These are phyloP conservation scores for Chrysochloris asiatica DNA, from an alignment of 2,113 vertebrate genomes.

Conservation along the genomic window DNA sequence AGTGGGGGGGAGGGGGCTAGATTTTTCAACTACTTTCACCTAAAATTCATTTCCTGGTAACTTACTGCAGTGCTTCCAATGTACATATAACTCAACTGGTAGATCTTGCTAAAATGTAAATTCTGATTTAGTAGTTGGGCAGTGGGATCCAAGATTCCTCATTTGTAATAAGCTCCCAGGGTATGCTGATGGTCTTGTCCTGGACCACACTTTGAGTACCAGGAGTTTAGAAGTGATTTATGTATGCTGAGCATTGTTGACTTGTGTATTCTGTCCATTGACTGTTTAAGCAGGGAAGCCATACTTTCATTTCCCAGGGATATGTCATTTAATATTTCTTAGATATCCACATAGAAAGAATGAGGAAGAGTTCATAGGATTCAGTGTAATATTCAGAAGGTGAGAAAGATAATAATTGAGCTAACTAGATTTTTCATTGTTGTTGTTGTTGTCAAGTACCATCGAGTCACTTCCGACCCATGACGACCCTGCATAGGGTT, in stretches of 20 bases:
- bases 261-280: not conserved
- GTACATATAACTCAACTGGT: not conserved
- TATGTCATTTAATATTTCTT: not conserved
- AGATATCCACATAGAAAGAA: not conserved
- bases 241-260: conserved; percentile 3
- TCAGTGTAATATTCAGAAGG: not conserved
- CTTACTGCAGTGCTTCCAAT: not conserved
- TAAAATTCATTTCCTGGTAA: not conserved
- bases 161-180: not conserved
- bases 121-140: not conserved
- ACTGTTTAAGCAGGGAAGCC: not conserved
- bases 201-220: not conserved
- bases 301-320: not conserved
- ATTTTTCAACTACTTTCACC: not conserved
- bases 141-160: not conserved
- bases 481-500: no score
- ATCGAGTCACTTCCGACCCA: no score
- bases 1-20: no score
- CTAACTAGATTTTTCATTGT: no score
- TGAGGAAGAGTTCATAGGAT: not conserved
- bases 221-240: conserved; percentile 5
- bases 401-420: not conserved
- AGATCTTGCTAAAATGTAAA: conserved; percentile 38
- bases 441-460: no score
- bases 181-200: not conserved